Base-by-base conservation (phyloP, 2,888 invertebrate species). In the Laspeyria flexula region DNA sequence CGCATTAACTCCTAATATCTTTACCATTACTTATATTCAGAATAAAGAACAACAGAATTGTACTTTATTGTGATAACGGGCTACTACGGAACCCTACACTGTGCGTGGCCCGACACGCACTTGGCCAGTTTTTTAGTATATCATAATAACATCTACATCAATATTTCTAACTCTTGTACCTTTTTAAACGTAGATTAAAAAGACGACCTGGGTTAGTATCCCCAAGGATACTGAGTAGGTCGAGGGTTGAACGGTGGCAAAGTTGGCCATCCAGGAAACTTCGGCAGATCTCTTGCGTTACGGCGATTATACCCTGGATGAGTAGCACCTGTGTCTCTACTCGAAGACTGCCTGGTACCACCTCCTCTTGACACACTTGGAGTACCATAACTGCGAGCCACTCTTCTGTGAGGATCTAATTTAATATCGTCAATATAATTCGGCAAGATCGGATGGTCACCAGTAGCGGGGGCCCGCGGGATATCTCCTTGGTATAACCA, bases 311-410 rank as follows among this genome's bases (percentile, higher is more conserved):
- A 30, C 3, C 27, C 41, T 6, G 51, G 47, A 18, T 16, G 34
- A 2, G 1, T 23, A 0, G 9, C 10, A 13, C 35, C 44, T 0
- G 34, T 27, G 9, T 44, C 34, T 29, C 10, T 31, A 3, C 18
- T 38, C 1, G 35, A 44, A 37, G 1, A 10, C 23, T 5, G 42
- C 2, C 12, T 44, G 15, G 9, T 27, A 1, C 30, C 18, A 34
- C 16, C 9, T 11, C n/a, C 16, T 21, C 29, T 25, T 11, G 30
- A 15, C 1, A 10, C 25, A 0, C 11, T 39, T 12, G 55, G 33
- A 43, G 12, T 18, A 12, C 11, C 37, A 5, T 55, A 13, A 40
- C 66, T 64, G 11, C 66, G 38, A 0, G 38, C 56, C 3, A 33
- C 42, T 49, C 66, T 64, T n/a, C 4, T 48, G 5, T 39, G 10